phyloP scores from a whole-genome alignment of 2,888 invertebrate species.

The Melinopterus prodromus region DNA sequence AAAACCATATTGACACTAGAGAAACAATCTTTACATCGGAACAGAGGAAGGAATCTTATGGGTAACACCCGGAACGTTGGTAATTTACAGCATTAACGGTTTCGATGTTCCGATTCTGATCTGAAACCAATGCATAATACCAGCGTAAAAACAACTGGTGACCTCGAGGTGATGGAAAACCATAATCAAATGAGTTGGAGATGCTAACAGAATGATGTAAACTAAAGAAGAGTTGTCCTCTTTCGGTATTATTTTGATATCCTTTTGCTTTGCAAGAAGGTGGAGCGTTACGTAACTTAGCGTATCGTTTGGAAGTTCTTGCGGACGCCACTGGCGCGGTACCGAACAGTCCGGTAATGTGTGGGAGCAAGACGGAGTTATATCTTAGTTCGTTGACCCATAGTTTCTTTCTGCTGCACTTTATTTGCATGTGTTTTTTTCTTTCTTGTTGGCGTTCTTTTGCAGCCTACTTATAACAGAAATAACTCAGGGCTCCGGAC shows the following conservation, averaged over 20 bases:
- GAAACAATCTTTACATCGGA: neutral
- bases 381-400: constrained; percentile 60
- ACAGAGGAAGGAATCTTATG: neutral
- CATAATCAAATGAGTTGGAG: neutral
- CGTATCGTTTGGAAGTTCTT: constrained; percentile 24
- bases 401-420: constrained; percentile 62
- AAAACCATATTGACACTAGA: neutral
- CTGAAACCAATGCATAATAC: neutral
- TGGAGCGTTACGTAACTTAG: neutral
- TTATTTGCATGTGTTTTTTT: constrained; percentile 63
- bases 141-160: neutral
- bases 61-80: neutral
- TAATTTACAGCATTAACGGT: neutral
- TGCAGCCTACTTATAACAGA: constrained; percentile 61
- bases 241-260: neutral
- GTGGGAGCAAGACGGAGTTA: constrained; percentile 59
- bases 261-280: neutral
- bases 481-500: constrained; percentile 57
- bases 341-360: constrained; percentile 48
- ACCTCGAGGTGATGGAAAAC: neutral
- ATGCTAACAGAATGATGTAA: neutral
- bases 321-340: constrained; percentile 45
- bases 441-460: constrained; percentile 59
- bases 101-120: neutral
- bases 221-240: too few species aligned